Percentiles rank a stretch among this genome's conserved stretches.
These are phyloP conservation scores for Alosa sapidissima DNA, from an alignment of 2,797 vertebrate genomes.

Conservation along the genomic window DNA sequence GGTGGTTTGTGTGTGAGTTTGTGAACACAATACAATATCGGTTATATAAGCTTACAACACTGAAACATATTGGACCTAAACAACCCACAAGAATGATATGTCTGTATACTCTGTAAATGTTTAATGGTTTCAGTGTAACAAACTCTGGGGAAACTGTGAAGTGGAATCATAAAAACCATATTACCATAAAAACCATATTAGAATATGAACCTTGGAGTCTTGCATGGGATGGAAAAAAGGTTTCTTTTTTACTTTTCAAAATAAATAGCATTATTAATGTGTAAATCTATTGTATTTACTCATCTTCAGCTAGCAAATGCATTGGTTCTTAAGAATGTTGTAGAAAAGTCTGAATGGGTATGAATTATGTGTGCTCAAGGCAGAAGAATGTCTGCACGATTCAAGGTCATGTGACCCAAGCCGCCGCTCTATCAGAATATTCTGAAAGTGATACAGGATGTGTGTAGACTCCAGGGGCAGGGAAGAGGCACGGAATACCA, in stretches of 20 bases:
- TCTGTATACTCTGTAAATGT: constrained; percentile 66
- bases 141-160: constrained; percentile 64
- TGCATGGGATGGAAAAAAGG: not conserved
- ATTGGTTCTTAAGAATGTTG: not conserved
- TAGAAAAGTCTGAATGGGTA: not conserved
- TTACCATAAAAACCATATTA: constrained; percentile 44
- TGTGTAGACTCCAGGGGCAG: constrained; percentile 54
- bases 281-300: not conserved
- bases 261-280: not conserved
- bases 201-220: not conserved
- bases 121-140: constrained; percentile 66
- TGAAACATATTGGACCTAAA: not conserved
- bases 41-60: not conserved
- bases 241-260: not conserved
- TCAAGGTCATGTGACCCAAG: not conserved
- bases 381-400: not conserved
- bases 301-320: not conserved
- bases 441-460: constrained; percentile 58
- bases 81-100: not conserved
- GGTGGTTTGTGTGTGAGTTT: not conserved
- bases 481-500: constrained; percentile 53
- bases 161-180: constrained; percentile 68
- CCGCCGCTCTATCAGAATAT: constrained; percentile 53
- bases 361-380: not conserved
- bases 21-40: not conserved